These are phyloP conservation scores for Phataginus tricuspis DNA, from an alignment of 2,797 vertebrate species.

Conservation along the genomic window DNA sequence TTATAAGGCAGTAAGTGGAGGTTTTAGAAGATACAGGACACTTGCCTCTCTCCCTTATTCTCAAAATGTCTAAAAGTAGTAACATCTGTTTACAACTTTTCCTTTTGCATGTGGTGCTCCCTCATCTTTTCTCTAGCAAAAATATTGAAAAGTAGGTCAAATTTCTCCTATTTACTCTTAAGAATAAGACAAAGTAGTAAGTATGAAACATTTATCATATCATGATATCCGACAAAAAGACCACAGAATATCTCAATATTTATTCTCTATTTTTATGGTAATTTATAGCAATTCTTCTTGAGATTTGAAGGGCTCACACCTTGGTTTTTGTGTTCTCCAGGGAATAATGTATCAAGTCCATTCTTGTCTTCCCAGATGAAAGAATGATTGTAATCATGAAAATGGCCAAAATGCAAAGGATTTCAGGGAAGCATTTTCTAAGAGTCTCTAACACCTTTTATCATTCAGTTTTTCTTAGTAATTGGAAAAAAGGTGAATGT, in stretches of 20 bases:
- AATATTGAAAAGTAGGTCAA: neutral
- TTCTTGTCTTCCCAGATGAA: neutral
- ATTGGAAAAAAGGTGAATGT: neutral
- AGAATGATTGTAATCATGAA: neutral
- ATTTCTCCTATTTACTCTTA: neutral
- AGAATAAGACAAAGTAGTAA: neutral
- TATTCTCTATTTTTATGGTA: neutral
- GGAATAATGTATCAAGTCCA: neutral
- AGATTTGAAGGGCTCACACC: neutral
- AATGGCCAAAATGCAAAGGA: neutral
- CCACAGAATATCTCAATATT: neutral
- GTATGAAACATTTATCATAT: neutral
- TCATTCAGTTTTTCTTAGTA: conserved; percentile 1
- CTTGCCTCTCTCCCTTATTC: neutral
- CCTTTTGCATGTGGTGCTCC: neutral
- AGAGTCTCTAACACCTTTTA: neutral
- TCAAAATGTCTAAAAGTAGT: neutral
- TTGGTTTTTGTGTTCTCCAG: neutral
- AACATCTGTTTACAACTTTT: neutral
- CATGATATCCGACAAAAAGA: neutral
- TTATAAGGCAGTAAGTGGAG: neutral
- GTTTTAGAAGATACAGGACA: neutral
- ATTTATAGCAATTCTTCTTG: neutral
- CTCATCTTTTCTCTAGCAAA: neutral
- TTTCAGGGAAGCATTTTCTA: neutral